Percentiles rank a stretch among this genome's conserved stretches.
Conservation (phyloP, 2,113 vertebrate genomes). For the Tinamus guttatus region DNA sequence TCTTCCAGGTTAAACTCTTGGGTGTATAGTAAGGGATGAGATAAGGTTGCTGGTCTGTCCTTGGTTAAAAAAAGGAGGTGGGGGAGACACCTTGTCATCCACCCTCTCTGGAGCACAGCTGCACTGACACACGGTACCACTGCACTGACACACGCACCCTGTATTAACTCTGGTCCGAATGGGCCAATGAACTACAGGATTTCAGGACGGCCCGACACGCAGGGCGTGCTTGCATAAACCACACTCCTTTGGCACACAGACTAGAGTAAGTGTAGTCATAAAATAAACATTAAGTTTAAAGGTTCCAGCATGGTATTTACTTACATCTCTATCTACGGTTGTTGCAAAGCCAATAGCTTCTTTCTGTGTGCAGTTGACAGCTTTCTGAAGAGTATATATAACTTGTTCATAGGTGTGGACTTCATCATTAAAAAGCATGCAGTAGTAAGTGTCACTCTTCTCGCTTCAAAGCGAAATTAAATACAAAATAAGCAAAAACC, state of each 20-base stretch:
- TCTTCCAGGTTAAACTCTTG: neutral
- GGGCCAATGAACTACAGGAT: neutral
- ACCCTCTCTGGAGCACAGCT: neutral
- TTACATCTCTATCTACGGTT: slow-evolving; percentile 96
- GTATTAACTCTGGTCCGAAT: neutral
- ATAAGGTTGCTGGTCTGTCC: neutral
- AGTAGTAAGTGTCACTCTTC: slow-evolving; percentile 91
- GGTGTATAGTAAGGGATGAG: neutral
- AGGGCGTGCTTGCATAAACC: neutral
- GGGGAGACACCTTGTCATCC: neutral
- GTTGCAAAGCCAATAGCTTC: slow-evolving; percentile 97
- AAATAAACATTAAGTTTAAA: neutral
- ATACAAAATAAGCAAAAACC: neutral
- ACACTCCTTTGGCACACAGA: neutral
- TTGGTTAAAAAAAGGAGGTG: neutral
- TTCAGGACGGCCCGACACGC: neutral
- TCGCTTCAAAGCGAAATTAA: slow-evolving; percentile 77
- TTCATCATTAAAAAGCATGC: slow-evolving; percentile 99
- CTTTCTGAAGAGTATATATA: slow-evolving; percentile 98
- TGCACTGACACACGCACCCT: neutral
- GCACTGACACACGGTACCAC: neutral
- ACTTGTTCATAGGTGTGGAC: slow-evolving; percentile 99
- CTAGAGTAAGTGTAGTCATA: neutral
- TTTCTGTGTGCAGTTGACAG: slow-evolving; percentile 96
- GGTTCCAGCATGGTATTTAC: slow-evolving; percentile 61